Evolutionary conservation across 2,113 vertebrate genomes (phyloP).

Genomic region (Mystacornis crossleyi): DNA sequence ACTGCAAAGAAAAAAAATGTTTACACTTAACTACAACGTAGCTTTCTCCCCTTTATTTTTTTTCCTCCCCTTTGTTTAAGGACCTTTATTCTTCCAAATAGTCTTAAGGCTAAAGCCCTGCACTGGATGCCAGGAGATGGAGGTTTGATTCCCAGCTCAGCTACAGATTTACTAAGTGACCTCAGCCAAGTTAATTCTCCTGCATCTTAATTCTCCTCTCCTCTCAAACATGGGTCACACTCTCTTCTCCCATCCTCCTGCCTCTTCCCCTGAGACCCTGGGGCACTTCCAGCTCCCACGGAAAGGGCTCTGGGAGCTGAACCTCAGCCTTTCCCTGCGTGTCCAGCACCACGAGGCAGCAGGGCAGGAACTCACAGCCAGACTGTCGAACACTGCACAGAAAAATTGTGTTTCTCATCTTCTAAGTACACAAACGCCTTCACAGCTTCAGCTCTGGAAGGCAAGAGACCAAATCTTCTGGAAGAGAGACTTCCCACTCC

Average conservation of each 20-base stretch:
- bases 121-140: not conserved
- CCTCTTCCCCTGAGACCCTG: not conserved
- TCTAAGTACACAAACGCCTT: not conserved
- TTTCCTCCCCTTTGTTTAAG: not conserved
- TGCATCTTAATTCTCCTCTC: not conserved
- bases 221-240: not conserved
- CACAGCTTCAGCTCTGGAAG: not conserved
- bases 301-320: not conserved
- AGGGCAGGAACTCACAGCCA: not conserved
- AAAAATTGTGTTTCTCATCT: not conserved
- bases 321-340: not conserved
- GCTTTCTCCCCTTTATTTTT: not conserved
- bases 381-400: not conserved
- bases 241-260: not conserved
- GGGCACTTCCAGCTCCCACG: not conserved
- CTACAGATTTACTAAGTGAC: constrained; percentile 14
- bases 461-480: not conserved
- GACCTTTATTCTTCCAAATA: not conserved
- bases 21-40: not conserved
- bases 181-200: not conserved
- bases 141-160: constrained; percentile 10
- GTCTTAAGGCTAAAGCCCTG: not conserved
- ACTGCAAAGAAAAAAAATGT: too few relatives aligned
- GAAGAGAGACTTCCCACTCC: not conserved
- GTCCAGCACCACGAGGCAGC: fast-evolving